phyloP scores from a whole-genome alignment of 2,797 vertebrate genomes.

The Ciconia nigra region DNA sequence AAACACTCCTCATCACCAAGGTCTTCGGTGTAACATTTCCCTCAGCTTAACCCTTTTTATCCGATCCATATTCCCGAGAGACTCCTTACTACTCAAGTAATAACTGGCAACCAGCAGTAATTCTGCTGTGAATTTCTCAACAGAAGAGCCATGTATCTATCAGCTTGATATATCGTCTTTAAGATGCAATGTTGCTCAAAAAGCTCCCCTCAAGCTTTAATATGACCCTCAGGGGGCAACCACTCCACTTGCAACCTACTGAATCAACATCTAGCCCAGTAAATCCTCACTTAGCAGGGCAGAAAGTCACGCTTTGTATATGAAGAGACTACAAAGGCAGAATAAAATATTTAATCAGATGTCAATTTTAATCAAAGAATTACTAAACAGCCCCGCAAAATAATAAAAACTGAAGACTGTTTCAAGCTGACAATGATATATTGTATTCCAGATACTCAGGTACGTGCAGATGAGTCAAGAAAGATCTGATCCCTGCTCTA shows the following conservation, averaged over 20 bases:
- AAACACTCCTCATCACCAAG: background rate
- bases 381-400: background rate
- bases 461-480: background rate
- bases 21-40: slow-evolving; percentile 50
- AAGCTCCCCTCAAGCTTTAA: slow-evolving; percentile 72
- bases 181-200: slow-evolving; percentile 72
- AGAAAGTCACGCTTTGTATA: slow-evolving; percentile 44
- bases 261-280: slow-evolving; percentile 75
- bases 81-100: slow-evolving; percentile 64
- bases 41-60: slow-evolving; percentile 71
- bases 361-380: slow-evolving; percentile 8
- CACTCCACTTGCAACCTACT: slow-evolving; percentile 74
- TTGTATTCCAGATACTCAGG: background rate
- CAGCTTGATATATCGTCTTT: slow-evolving; percentile 72
- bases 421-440: background rate
- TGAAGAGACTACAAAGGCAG: slow-evolving; percentile 13
- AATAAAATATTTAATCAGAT: slow-evolving; percentile 35
- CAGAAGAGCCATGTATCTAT: slow-evolving; percentile 69
- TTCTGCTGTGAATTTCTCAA: slow-evolving; percentile 61
- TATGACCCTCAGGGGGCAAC: slow-evolving; percentile 73
- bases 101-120: slow-evolving; percentile 71
- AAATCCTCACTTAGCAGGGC: slow-evolving; percentile 71
- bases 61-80: slow-evolving; percentile 40
- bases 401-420: background rate
- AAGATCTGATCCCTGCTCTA: background rate